Base-by-base conservation (phyloP, 1,140 invertebrate genomes). In the Drosophila willistoni region DNA sequence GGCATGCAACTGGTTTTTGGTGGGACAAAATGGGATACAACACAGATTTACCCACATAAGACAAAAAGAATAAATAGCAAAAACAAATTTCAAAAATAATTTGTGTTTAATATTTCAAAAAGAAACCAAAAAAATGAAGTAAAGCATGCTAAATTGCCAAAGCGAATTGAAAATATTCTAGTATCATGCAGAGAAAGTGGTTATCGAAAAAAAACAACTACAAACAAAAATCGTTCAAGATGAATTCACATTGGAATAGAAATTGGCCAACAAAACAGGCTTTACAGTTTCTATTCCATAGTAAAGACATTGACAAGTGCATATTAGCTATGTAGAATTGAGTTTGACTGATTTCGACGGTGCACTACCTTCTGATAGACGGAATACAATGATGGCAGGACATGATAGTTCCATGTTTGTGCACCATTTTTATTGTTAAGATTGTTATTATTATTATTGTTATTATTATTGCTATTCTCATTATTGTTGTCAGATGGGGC, bases 351-450 rank as follows among this genome's bases (percentile, higher is more conserved):
- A 64, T 57, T 34, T 36, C n/a, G 64, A 59, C 41, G 66, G 62
- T 57, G 68, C 59, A 68, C 93, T 95, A 97, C 96, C 96, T 97
- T 97, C 93, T 96, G 96, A 90, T 96, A 96, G 91, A 95, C 94
- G 92, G 95, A 95, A 93, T 96, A 96, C 80, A 97, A 94, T 80
- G 95, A 95, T 76, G 96, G 96, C 91, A 96, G 94, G 69, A 96
- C 94, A 93, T 97, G 96, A 93, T 96, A 97, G 91, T 95, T 95
- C 96, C 96, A 96, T 34, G 95, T 94, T 77, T 96, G 94, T 79
- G 94, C 81, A 93, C 91, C 83, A 80, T 75, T 91, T 76, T 91
- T 93, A 81, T 81, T 79, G 44, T 70, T 71, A 39, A 29, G 29
- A 29, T 29, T 29, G 29, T 29, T 29, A 7, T 29, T 29, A 92